Percentiles rank a stretch among this genome's conserved stretches.
These are phyloP conservation scores for Rhogogaster chlorosoma DNA, from an alignment of 2,888 invertebrate genomes.

Conservation along the genomic window DNA sequence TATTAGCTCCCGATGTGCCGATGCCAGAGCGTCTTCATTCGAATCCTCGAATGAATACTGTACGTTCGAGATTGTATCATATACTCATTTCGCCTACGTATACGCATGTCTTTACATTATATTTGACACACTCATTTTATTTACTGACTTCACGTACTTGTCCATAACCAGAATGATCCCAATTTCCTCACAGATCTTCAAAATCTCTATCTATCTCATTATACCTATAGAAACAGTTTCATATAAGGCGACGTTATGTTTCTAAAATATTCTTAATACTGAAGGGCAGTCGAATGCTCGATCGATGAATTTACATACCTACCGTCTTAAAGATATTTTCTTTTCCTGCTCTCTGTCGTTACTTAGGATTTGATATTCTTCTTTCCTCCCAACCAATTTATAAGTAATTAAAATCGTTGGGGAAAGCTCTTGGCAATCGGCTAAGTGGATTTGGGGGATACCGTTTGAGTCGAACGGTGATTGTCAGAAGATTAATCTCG, in stretches of 20 bases:
- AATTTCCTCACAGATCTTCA: background rate
- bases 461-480: constrained; percentile 30
- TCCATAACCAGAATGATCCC: background rate
- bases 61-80: constrained; percentile 6
- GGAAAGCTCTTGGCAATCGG: constrained; percentile 26
- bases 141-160: background rate
- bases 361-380: constrained; percentile 22
- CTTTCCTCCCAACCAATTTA: background rate
- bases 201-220: background rate
- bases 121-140: background rate
- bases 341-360: background rate
- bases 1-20: constrained; percentile 43
- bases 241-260: background rate
- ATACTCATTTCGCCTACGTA: background rate
- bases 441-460: constrained; percentile 29
- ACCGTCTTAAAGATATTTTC: background rate
- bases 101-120: background rate
- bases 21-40: constrained; percentile 34
- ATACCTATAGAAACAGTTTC: background rate
- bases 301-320: background rate
- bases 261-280: background rate
- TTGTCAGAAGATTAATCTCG: constrained; percentile 35
- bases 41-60: constrained; percentile 11
- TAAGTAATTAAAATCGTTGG: constrained; percentile 32
- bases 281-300: background rate